Evolutionary conservation across 2,113 vertebrate genomes (phyloP).

Genomic region (Cnemophilus loriae): DNA sequence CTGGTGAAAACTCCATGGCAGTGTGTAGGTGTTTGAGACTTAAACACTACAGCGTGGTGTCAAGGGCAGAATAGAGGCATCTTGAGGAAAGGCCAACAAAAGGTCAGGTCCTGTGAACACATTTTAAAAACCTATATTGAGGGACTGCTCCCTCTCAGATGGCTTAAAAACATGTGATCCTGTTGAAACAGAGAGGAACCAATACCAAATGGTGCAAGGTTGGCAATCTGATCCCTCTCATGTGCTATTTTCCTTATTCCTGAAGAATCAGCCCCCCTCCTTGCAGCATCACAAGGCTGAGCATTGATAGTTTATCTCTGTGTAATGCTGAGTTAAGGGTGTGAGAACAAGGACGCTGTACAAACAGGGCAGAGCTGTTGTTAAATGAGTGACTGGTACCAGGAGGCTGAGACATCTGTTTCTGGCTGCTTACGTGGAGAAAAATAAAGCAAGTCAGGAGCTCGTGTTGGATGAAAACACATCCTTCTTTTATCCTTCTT

Average conservation of each 20-base stretch:
- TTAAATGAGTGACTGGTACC: slow-evolving; percentile 20
- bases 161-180: accelerated
- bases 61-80: background rate
- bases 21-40: background rate
- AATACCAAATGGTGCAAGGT: background rate
- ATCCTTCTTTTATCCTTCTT: background rate
- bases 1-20: background rate
- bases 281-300: background rate
- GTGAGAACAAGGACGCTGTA: background rate
- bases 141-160: background rate
- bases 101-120: background rate
- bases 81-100: background rate
- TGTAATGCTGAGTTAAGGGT: background rate
- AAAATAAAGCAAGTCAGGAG: background rate
- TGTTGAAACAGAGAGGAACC: background rate
- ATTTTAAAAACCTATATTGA: background rate
- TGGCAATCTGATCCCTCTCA: background rate
- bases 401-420: slow-evolving; percentile 1
- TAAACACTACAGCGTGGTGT: background rate
- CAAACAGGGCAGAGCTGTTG: slow-evolving; percentile 4
- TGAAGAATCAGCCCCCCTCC: background rate
- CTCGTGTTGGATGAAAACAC: background rate
- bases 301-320: background rate
- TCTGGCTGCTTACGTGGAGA: background rate
- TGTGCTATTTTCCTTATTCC: background rate